Percentiles rank a stretch among this genome's conserved stretches.
Conservation (phyloP, 1,140 invertebrate species). For the Thaumatotibia leucotreta region DNA sequence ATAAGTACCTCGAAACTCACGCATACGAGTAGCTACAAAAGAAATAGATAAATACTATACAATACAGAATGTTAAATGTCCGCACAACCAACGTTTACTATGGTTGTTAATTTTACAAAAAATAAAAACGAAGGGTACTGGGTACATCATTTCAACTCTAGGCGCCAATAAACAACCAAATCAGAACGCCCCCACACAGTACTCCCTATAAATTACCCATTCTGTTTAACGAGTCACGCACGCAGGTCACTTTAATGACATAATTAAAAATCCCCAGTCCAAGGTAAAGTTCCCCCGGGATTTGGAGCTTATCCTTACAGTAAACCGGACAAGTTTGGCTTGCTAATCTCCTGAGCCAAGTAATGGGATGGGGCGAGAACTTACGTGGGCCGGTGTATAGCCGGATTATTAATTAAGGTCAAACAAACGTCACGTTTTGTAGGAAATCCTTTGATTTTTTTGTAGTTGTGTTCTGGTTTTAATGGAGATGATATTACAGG, state of each 20-base stretch:
- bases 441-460: not conserved
- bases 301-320: conserved; percentile 49
- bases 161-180: not conserved
- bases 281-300: conserved; percentile 42
- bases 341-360: conserved; percentile 60
- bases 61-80: no score
- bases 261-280: conserved; percentile 66
- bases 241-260: conserved; percentile 56
- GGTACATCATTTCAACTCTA: not conserved
- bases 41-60: no score
- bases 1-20: no score
- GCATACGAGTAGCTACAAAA: no score
- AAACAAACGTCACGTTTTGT: not conserved
- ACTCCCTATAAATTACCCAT: conserved; percentile 49
- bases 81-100: no score
- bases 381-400: conserved; percentile 22
- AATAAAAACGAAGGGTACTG: no score
- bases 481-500: no score
- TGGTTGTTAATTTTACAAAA: no score
- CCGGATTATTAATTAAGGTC: conserved; percentile 12
- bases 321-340: conserved; percentile 52
- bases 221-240: conserved; percentile 61
- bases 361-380: conserved; percentile 44
- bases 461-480: conserved; percentile 10
- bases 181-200: not conserved